phyloP scores from a whole-genome alignment of 1,140 invertebrate genomes.

The Saccostrea echinata region DNA sequence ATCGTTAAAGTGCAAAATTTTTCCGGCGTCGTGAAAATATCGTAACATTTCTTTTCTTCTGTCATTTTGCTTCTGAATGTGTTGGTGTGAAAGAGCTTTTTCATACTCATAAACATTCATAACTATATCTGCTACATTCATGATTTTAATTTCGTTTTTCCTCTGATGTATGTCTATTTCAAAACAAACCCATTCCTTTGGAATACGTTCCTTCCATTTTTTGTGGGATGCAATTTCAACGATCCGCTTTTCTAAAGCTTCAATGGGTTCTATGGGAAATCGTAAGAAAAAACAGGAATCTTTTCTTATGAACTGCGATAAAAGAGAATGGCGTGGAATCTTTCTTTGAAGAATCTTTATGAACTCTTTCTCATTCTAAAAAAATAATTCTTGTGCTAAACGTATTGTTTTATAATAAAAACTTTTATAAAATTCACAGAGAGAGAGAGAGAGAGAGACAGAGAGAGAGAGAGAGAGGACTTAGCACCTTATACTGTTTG shows the following conservation, averaged over 20 bases:
- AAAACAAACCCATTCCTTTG: not conserved
- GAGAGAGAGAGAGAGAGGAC: too few species aligned
- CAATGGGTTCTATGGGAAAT: not conserved
- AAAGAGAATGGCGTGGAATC: too few species aligned
- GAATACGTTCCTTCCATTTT: not conserved
- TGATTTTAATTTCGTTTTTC: not conserved
- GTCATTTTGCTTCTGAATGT: not conserved
- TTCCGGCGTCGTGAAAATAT: not conserved
- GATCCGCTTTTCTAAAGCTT: not conserved
- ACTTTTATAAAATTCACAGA: too few species aligned
- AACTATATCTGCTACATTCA: not conserved
- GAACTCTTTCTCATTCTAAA: too few species aligned
- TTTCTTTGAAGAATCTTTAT: too few species aligned
- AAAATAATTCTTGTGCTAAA: too few species aligned
- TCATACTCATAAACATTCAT: not conserved
- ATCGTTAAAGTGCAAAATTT: not conserved
- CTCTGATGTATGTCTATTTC: not conserved
- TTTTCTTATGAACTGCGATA: too few species aligned
- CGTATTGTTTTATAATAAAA: too few species aligned
- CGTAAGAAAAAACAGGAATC: not conserved
- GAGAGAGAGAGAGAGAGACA: too few species aligned
- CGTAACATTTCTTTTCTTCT: not conserved
- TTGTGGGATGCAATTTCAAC: not conserved
- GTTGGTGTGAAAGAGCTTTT: too few species aligned
- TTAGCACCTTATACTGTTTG: too few species aligned